These are phyloP conservation scores for Leptopilina syphax DNA, from an alignment of 2,888 invertebrate genomes.

Conservation along the genomic window DNA sequence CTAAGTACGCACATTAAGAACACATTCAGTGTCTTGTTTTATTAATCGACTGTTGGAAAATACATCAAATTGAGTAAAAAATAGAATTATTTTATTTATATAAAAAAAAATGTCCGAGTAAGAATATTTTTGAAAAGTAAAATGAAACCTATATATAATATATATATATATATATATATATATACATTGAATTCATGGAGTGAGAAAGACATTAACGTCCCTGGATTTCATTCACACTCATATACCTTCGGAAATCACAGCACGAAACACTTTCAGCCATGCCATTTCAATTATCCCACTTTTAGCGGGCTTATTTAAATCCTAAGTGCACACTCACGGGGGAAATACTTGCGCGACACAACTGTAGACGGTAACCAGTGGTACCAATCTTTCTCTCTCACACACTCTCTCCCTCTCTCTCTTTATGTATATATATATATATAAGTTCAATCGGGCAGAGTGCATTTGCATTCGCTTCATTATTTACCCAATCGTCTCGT, in stretches of 20 bases:
- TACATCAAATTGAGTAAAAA: no score
- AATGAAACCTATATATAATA: no score
- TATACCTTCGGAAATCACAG: conserved; percentile 52
- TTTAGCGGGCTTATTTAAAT: conserved; percentile 71
- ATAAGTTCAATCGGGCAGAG: conserved; percentile 59
- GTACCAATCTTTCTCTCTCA: conserved; percentile 52
- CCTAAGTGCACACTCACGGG: conserved; percentile 68
- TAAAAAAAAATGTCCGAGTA: no score
- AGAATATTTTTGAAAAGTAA: no score
- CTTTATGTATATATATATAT: no score
- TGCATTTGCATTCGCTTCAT: conserved; percentile 69
- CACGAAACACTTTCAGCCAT: conserved; percentile 54
- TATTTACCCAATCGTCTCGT: conserved; percentile 68
- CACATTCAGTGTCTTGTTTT: no score
- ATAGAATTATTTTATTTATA: no score
- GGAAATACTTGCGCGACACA: conserved; percentile 51
- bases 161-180: no score
- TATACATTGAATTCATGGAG: no score
- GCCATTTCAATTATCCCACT: conserved; percentile 71
- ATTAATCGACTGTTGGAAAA: no score
- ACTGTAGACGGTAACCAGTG: conserved; percentile 52
- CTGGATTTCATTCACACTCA: not conserved
- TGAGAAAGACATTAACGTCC: not conserved
- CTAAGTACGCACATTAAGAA: no score
- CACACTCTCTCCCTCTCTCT: conserved; percentile 4